Conservation (phyloP, 1,140 invertebrate genomes). For the Gryon sp. region DNA sequence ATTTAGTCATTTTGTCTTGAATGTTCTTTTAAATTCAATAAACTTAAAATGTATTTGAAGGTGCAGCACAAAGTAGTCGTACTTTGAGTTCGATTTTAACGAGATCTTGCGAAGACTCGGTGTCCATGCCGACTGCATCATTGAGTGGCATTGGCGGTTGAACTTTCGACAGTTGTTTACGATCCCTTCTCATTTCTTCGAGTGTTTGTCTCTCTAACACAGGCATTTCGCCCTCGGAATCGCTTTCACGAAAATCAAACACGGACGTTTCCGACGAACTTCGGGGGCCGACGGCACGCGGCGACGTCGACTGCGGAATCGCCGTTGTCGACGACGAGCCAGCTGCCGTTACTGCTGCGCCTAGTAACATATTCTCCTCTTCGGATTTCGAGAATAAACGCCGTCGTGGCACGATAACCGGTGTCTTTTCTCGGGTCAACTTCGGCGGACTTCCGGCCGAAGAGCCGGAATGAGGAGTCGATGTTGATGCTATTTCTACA, state of each 20-base stretch:
- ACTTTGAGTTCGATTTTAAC: slow-evolving; percentile 75
- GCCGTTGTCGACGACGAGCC: slow-evolving; percentile 48
- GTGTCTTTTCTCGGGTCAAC: slow-evolving; percentile 76
- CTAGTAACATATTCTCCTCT: slow-evolving; percentile 74
- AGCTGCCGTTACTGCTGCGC: slow-evolving; percentile 62
- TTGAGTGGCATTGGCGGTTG: slow-evolving; percentile 77
- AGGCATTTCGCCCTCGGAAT: slow-evolving; percentile 82
- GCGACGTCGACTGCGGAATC: slow-evolving; percentile 67
- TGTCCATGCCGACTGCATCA: slow-evolving; percentile 72
- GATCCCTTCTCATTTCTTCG: slow-evolving; percentile 80
- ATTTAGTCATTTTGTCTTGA: too few relatives aligned
- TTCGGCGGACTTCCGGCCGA: slow-evolving; percentile 79
- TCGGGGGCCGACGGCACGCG: slow-evolving; percentile 79
- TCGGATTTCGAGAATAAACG: slow-evolving; percentile 79
- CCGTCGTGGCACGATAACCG: slow-evolving; percentile 73
- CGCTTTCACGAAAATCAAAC: slow-evolving; percentile 83
- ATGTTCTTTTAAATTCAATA: too few relatives aligned
- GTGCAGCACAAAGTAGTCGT: slow-evolving; percentile 13
- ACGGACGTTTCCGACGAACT: slow-evolving; percentile 83
- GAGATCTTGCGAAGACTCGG: slow-evolving; percentile 71
- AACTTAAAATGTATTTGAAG: too few relatives aligned
- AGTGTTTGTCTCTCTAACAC: slow-evolving; percentile 81
- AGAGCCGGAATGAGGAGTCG: slow-evolving; percentile 72
- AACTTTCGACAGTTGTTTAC: slow-evolving; percentile 79
- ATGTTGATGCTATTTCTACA: slow-evolving; percentile 69